Conservation (phyloP, 2,113 vertebrate species). For the Channa argus region DNA sequence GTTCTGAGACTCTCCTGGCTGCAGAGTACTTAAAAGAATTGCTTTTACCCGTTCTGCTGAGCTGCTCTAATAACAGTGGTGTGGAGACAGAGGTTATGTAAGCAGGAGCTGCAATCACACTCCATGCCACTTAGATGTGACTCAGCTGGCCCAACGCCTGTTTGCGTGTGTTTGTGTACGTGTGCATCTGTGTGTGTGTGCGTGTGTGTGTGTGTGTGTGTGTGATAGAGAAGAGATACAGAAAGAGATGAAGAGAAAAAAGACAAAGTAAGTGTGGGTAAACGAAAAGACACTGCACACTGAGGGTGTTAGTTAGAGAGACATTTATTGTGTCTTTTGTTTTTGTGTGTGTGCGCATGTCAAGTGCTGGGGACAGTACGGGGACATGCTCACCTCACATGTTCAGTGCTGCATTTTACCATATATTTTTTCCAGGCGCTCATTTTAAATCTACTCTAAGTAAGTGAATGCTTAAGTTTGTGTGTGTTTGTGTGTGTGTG, state of each 20-base stretch:
- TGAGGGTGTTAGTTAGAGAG: not conserved
- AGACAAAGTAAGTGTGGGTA: conserved; percentile 7
- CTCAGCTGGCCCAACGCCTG: conserved; percentile 76
- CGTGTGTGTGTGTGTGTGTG: conserved; percentile 37
- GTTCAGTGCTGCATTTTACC: no score
- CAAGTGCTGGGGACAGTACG: no score
- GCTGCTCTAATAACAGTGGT: conserved; percentile 75
- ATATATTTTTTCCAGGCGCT: no score
- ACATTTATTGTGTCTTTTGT: no score
- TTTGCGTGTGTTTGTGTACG: conserved; percentile 50
- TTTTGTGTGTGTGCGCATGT: no score
- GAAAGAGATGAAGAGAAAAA: not conserved
- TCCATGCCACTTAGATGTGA: conserved; percentile 79
- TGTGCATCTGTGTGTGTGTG: conserved; percentile 41
- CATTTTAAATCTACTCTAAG: no score
- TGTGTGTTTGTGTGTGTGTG: not conserved
- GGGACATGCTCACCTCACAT: no score
- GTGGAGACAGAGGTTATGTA: conserved; percentile 82
- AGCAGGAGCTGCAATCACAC: conserved; percentile 77
- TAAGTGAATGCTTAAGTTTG: not conserved
- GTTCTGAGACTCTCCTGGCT: conserved; percentile 37
- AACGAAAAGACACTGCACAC: conserved; percentile 5
- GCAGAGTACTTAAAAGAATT: conserved; percentile 66
- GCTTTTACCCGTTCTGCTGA: conserved; percentile 66
- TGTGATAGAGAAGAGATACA: conserved; percentile 14